Evolutionary conservation across 1,140 invertebrate genomes (phyloP), one percentile per base, ranked within the genome.

Genomic region (Drosophila tani): DNA sequence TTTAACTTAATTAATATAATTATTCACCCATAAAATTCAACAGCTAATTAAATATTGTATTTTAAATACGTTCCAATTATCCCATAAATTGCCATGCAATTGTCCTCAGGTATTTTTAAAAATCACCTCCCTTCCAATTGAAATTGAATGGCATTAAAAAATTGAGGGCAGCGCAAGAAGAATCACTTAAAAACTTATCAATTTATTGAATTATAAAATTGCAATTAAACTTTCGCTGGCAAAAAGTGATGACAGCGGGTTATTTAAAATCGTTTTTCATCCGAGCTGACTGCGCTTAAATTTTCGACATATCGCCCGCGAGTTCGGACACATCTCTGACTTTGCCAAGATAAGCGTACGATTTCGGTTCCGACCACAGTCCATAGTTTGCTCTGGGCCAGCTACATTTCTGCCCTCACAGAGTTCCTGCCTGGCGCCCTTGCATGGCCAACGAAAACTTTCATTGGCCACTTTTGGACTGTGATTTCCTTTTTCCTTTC

Each of bases 381-480:
- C 45, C 67, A 49, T 43, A 73, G 45, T 60, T 60, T 51, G 11
- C 45, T 73, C 45, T 50, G 2, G 69, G 38, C 65, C 65, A 43
- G 66, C 43, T 58, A 38, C 53, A 73, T 55, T 51, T 58, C 43
- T 35, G 47, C 14, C 17, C 38, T 8, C 21, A 1, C 38, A 27
- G 49, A 32, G 29, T 8, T 12, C 35, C 49, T n/a, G 9, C 0
- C 27, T n/a, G 29, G 29, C 27, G 6, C 17, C 38, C n/a, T n/a
- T 35, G 21, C 46, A 55, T 58, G 6, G 14, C 40, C 45, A 77
- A 45, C 65, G 50, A 58, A 69, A 78, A 78, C 64, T 78, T 78
- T 78, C 74, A 78, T 69, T 78, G 64, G 75, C 74, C 75, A 77
- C 63, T 78, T 78, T 78, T 55, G 64, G 63, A 57, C 43, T 69